A percentile compares a stretch with the other conserved stretches of the same genome.
These are phyloP conservation scores for Vulpes vulpes DNA, from an alignment of 2,113 vertebrate species.

Conservation along the genomic window DNA sequence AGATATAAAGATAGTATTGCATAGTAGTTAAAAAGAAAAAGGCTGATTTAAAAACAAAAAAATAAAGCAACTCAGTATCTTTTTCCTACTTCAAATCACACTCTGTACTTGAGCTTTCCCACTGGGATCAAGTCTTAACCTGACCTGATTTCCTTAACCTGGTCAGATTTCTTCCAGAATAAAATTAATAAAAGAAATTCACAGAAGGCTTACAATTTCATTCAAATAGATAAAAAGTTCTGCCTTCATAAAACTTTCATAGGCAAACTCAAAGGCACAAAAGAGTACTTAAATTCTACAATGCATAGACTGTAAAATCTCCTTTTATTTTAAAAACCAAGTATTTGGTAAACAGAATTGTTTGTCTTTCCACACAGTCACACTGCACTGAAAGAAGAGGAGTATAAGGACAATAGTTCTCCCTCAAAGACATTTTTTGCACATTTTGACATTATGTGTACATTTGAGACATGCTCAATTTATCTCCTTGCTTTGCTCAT, in stretches of 20 bases:
- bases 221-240: slow-evolving; percentile 77
- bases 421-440: slow-evolving; percentile 3
- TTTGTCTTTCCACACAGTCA: slow-evolving; percentile 38
- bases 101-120: slow-evolving; percentile 39
- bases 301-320: slow-evolving; percentile 31
- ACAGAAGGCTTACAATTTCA: slow-evolving; percentile 78
- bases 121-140: slow-evolving; percentile 43
- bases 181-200: slow-evolving; percentile 78
- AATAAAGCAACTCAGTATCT: background rate
- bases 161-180: slow-evolving; percentile 73
- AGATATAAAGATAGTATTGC: background rate
- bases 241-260: slow-evolving; percentile 72
- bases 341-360: slow-evolving; percentile 52
- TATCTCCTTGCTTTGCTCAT: slow-evolving; percentile 31
- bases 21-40: slow-evolving; percentile 9
- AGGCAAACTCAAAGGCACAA: slow-evolving; percentile 37
- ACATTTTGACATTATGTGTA: background rate
- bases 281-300: slow-evolving; percentile 27
- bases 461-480: slow-evolving; percentile 27
- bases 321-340: slow-evolving; percentile 49
- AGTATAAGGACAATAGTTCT: background rate
- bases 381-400: background rate
- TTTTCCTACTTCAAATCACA: slow-evolving; percentile 57
- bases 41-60: background rate
- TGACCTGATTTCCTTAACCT: slow-evolving; percentile 77